Evolutionary conservation across 2,888 invertebrate genomes (phyloP), one percentile per base, ranked within the genome.

Genomic region (Polydrusus pterygomalis): DNA sequence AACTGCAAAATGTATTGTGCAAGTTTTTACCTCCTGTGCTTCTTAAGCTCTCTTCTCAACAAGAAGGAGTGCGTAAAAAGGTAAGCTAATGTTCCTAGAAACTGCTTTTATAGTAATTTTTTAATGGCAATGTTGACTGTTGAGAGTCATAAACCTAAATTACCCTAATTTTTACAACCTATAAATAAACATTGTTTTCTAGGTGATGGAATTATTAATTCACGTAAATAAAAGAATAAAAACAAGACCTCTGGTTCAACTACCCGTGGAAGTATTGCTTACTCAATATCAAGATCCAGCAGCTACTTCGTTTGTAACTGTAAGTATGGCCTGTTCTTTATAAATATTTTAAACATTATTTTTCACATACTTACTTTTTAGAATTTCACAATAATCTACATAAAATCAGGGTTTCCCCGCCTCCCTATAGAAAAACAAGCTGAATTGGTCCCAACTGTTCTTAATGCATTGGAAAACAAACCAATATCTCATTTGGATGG

Each of bases 341-440:
- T n/a, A 17, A 60, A n/a, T 40, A 25, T 25, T 25, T 25, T 25
- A 25, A 25, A 3, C 5, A 25, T 3, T 3, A 25, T 25, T 25
- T 25, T 25, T n/a, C 20, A 54, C 10, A 18, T n/a, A 62, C 30
- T 43, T 54, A 25, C 20, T 64, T 90, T 91, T 18, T 89, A 97
- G 94, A 98, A 98, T 87, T 97, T 98, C 85, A 92, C 96, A 11
- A 95, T 97, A 72, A 96, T 98, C 82, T 98, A 97, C 86, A 94
- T 98, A 78, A 96, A 96, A 84, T 91, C 96, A 91, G 97, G 97
- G 9, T 97, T 92, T 88, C 96, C 97, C 0, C 90, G 97, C 68
- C 88, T 97, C 81, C 90, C 93, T 11, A 88, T 91, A 62, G 93
- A 92, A 10, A 92, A 94, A 83, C 96, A 96, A 87, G 90, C 93